Conservation (phyloP, 2,888 invertebrate species). For the Hirudinaria manillensis region DNA sequence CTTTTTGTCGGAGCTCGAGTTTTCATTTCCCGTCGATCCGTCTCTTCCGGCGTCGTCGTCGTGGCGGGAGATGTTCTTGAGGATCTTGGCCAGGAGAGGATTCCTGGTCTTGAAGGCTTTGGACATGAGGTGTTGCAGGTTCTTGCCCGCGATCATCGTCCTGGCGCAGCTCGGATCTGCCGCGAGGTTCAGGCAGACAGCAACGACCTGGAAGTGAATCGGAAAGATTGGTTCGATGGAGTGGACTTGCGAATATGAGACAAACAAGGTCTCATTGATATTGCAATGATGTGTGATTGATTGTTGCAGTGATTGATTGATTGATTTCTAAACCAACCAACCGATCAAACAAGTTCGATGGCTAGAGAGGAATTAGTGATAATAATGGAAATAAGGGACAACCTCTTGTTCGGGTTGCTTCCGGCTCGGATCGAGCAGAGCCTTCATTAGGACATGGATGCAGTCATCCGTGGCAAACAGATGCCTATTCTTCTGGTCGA, state of each 20-base stretch:
- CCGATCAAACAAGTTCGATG: too few relatives aligned
- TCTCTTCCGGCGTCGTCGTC: slow-evolving; percentile 60
- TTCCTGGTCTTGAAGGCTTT: slow-evolving; percentile 81
- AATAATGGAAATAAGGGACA: too few relatives aligned
- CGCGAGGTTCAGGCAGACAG: slow-evolving; percentile 85
- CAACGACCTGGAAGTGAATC: slow-evolving; percentile 66
- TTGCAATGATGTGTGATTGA: too few relatives aligned
- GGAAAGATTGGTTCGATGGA: slow-evolving; percentile 41
- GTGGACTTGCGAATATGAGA: slow-evolving; percentile 38
- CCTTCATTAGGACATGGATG: slow-evolving; percentile 62
- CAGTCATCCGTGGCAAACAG: slow-evolving; percentile 91
- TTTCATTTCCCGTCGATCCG: not conserved
- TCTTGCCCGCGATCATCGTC: slow-evolving; percentile 69
- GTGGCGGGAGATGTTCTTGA: slow-evolving; percentile 87
- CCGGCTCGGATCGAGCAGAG: not conserved
- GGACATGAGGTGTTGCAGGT: slow-evolving; percentile 76
- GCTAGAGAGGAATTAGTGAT: too few relatives aligned
- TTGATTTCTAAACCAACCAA: too few relatives aligned
- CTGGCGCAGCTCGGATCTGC: slow-evolving; percentile 82
- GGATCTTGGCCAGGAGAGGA: slow-evolving; percentile 80
- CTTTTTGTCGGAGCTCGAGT: not conserved
- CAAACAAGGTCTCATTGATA: too few relatives aligned
- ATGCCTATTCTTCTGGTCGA: slow-evolving; percentile 86
- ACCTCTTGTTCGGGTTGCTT: slow-evolving; percentile 22
- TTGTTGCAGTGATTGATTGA: too few relatives aligned